phyloP scores from a whole-genome alignment of 2,113 vertebrate species.

The Odocoileus hemionus region DNA sequence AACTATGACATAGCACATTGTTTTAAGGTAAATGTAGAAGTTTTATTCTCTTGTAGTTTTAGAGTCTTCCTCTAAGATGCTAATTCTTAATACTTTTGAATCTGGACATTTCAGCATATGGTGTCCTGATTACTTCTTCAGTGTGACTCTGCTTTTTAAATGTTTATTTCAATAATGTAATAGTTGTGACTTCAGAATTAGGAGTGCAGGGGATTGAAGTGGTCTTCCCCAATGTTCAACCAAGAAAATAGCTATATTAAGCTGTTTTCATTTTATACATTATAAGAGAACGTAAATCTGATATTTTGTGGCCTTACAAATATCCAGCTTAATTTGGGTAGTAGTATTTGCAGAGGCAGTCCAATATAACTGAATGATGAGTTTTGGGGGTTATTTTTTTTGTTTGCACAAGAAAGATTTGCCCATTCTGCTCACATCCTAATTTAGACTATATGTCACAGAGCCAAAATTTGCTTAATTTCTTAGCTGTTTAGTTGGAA shows the following conservation, averaged over 20 bases:
- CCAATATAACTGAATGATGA: conserved; percentile 30
- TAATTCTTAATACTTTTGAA: not conserved
- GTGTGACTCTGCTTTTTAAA: not conserved
- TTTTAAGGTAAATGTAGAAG: not conserved
- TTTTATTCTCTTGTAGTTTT: not conserved
- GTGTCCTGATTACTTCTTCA: not conserved
- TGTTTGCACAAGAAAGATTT: conserved; percentile 38
- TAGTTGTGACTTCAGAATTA: conserved; percentile 17
- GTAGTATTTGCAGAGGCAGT: conserved; percentile 16
- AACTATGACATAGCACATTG: not conserved
- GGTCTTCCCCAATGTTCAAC: not conserved
- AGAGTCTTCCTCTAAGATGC: not conserved
- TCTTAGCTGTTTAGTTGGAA: conserved; percentile 56
- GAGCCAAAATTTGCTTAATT: conserved; percentile 36
- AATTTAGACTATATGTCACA: conserved; percentile 42
- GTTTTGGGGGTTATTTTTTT: not conserved
- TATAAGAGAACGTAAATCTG: not conserved
- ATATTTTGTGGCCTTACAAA: not conserved
- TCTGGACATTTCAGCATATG: not conserved
- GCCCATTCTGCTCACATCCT: conserved; percentile 74
- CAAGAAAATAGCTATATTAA: conserved; percentile 33
- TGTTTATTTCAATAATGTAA: not conserved
- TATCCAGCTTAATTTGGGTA: not conserved
- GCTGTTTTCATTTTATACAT: conserved; percentile 5
- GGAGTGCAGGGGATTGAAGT: not conserved